phyloP scores from a whole-genome alignment of 2,113 vertebrate genomes.

The Terrapene triunguis region DNA sequence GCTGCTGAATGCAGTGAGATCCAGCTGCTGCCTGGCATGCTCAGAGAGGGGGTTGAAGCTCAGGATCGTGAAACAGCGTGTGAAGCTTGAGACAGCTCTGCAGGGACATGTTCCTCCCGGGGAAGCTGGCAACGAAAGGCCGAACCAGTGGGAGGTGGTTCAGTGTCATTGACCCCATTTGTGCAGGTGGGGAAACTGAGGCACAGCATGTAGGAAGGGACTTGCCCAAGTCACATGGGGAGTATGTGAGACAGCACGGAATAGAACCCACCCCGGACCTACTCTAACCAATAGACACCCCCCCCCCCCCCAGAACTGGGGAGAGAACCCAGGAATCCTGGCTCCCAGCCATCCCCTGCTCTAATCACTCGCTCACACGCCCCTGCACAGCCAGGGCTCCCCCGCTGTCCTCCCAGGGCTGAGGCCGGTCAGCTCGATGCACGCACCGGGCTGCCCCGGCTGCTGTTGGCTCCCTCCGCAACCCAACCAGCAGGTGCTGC shows the following conservation, averaged over 20 bases:
- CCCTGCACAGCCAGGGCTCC: not conserved
- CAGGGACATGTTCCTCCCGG: accelerated
- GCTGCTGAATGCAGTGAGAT: not conserved
- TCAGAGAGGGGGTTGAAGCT: not conserved
- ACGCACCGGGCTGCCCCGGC: too few species aligned
- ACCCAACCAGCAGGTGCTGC: not conserved
- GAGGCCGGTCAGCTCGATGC: not conserved
- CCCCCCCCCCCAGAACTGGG: too few species aligned
- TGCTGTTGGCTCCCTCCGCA: too few species aligned
- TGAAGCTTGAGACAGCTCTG: not conserved
- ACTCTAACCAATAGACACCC: too few species aligned
- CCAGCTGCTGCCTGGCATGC: not conserved
- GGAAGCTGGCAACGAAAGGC: not conserved
- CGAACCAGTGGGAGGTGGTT: not conserved
- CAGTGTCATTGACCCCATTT: not conserved
- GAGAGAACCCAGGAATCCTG: too few species aligned
- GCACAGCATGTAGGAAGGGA: not conserved
- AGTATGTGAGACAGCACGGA: not conserved
- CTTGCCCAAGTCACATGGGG: not conserved
- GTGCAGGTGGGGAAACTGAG: not conserved
- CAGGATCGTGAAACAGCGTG: too few species aligned
- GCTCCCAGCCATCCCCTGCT: too few species aligned
- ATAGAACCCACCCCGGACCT: not conserved
- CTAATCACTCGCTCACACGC: not conserved
- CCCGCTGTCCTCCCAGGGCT: too few species aligned